Evolutionary conservation across 2,888 invertebrate genomes (phyloP), one percentile per base, ranked within the genome.

Genomic region (Tricholauxania praeusta): DNA sequence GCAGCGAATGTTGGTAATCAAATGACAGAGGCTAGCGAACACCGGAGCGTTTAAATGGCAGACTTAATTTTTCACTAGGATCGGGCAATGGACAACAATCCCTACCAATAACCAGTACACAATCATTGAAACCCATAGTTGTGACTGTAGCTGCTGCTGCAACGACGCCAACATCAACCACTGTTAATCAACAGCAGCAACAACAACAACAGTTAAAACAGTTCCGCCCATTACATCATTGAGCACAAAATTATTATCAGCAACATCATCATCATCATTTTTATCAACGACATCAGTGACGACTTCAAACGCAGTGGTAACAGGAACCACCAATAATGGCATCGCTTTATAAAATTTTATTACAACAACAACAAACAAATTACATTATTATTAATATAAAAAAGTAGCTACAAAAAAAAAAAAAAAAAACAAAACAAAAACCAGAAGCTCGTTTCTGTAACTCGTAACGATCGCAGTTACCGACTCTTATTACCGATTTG

Each of bases 281-380:
- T 51, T 63, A 71, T 48, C 49, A 69, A 72, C 28, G 52, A 63
- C 67, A 66, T 67, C 72, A 71, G 22, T 72, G 72, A 71, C 67
- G 71, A 75, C 68, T 63, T 74, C 68, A 75, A 79, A 82, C 80
- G 82, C 83, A 82, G 83, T 83, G 81, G 85, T 82, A 85, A 86
- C 85, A 81, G 84, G 81, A 84, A 85, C 87, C 83, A 87, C 87
- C 84, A 85, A 86, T 32, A 32, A 32, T 80, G 84, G 83, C 80
- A 83, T 85, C 81, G 82, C 83, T 84, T 85, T 86, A 82, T 82
- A 82, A 81, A 81, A 78, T 63, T 70, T 70, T 70, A 70, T 62
- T 66, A 22, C 65, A 73, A 76, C 73, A 71, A 73, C 71, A 59
- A 57, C 51, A 71, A 74, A 70, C 65, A 73, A 72, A 64, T 74